phyloP scores from a whole-genome alignment of 2,888 invertebrate genomes.

The Linnaemya tessellans region DNA sequence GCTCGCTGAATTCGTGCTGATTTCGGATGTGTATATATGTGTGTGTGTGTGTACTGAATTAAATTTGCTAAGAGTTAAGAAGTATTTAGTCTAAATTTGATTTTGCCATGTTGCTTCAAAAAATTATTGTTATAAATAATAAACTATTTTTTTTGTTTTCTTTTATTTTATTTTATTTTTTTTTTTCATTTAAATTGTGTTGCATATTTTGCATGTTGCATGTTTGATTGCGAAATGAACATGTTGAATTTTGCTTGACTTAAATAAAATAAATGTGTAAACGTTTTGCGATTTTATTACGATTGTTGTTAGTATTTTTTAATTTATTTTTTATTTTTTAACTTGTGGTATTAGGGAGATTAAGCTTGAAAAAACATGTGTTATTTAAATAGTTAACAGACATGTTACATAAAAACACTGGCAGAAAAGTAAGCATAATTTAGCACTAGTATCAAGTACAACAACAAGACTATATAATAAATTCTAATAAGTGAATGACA shows the following conservation, averaged over 20 bases:
- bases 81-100: constrained; percentile 73
- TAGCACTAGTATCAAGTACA: too few species aligned
- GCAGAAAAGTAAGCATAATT: too few species aligned
- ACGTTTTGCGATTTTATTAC: not conserved
- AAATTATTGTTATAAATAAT: constrained; percentile 33
- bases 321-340: not conserved
- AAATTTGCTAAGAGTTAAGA: constrained; percentile 69
- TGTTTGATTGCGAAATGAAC: constrained; percentile 26
- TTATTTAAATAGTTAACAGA: not conserved
- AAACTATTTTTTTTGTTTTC: not conserved
- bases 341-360: not conserved
- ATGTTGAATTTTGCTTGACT: constrained; percentile 22
- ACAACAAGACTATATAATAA: not conserved
- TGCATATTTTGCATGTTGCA: constrained; percentile 33
- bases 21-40: not conserved
- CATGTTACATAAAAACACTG: not conserved
- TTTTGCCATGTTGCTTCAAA: constrained; percentile 64
- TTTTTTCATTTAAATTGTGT: too few species aligned
- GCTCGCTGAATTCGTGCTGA: constrained; percentile 36
- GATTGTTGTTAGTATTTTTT: not conserved
- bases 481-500: too few species aligned
- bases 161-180: too few species aligned
- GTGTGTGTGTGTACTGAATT: not conserved
- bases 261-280: not conserved
- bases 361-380: not conserved